Evolutionary conservation across 2,888 invertebrate species (phyloP).

Genomic region (Sesia bembeciformis): DNA sequence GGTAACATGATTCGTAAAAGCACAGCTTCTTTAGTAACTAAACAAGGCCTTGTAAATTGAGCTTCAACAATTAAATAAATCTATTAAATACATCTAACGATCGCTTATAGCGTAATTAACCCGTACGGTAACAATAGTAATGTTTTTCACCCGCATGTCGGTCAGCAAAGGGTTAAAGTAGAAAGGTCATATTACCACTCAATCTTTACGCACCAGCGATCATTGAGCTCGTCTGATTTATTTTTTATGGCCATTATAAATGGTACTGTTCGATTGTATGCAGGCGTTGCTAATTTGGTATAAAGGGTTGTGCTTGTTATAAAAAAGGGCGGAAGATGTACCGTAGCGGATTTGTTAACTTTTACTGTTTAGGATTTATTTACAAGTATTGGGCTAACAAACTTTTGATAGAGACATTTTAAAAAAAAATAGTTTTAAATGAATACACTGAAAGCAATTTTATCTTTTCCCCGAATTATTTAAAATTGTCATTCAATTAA

Average conservation of each 20-base stretch:
- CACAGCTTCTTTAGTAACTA: too few relatives aligned
- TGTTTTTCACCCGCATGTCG: slow-evolving; percentile 37
- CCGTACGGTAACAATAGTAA: slow-evolving; percentile 12
- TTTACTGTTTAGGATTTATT: too few relatives aligned
- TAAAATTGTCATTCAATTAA: too few relatives aligned
- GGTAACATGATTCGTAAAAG: too few relatives aligned
- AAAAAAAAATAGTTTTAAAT: too few relatives aligned
- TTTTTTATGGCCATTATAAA: slow-evolving; percentile 48
- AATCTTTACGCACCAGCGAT: slow-evolving; percentile 34
- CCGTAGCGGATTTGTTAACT: background rate
- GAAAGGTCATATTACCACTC: slow-evolving; percentile 27
- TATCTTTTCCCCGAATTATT: too few relatives aligned
- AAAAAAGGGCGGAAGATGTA: background rate
- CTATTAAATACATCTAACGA: background rate
- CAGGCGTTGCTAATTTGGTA: slow-evolving; percentile 53
- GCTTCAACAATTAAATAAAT: too few relatives aligned
- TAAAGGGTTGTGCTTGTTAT: slow-evolving; percentile 4
- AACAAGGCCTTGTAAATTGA: too few relatives aligned
- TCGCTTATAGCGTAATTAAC: slow-evolving; percentile 19
- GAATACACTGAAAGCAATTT: too few relatives aligned
- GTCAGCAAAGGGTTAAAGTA: slow-evolving; percentile 14
- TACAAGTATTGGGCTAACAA: too few relatives aligned
- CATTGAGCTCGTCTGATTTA: slow-evolving; percentile 42
- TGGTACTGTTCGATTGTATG: slow-evolving; percentile 29
- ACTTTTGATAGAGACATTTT: too few relatives aligned